Base-by-base conservation (phyloP, 2,797 vertebrate species). In the Sebastes iracundus region DNA sequence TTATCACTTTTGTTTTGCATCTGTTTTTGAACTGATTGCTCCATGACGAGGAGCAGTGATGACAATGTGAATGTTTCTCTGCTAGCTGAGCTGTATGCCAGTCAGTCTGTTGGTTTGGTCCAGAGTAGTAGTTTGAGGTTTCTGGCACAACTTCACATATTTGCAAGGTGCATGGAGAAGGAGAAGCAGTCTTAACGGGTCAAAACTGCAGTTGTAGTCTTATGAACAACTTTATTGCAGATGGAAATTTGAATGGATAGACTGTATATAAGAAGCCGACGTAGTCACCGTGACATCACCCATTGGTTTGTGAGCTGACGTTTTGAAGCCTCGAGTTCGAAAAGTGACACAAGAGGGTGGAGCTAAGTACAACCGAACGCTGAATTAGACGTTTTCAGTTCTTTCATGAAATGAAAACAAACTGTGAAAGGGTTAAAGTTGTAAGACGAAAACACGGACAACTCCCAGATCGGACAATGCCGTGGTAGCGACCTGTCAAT, bases 1-100 rank as follows among this genome's bases (percentile, higher is more conserved):
- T 81, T 72, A 80, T 77, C 42, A 20, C 28, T 9, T 9, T 28
- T 22, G 53, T 60, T 75, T 77, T 83, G 12, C 60, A 56, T 79
- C 23, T 6, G 22, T 13, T 5, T 66, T 35, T 72, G 27, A 75
- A 70, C n/a, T 0, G 20, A 30, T 58, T n/a, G 46, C 38, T 80
- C 28, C 23, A 10, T 55, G 28, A 27, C 18, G 62, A 42, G 62
- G 13, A 9, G 63, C 38, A 18, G 1, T 11, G 62, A 27, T 65
- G 63, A 27, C 13, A 16, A 61, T 32, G 59, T 61, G 30, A 61
- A n/a, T 13, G 32, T 60, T n/a, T 42, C 38, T 18, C 23, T 5
- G n/a, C 8, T 9, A 18, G 14, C 42, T 46, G 42, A 74, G 38
- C 60, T 10, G 30, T 59, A 53, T 14, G 62, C 4, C 46, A 23